Conservation (phyloP, 2,113 vertebrate species). For the Eclectus roratus region DNA sequence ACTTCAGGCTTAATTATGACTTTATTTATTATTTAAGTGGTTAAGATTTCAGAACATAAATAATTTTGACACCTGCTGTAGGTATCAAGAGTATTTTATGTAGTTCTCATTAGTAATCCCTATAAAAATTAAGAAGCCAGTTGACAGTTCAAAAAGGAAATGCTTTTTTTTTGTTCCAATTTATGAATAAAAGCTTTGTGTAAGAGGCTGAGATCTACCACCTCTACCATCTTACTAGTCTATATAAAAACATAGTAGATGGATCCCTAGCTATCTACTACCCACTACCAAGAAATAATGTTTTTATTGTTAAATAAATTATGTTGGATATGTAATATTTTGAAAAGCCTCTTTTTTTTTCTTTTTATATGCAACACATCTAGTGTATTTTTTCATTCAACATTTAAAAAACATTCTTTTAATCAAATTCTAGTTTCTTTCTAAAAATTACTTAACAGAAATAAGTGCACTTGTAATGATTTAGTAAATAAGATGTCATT, state of each 20-base stretch:
- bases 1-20: neutral
- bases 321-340: neutral
- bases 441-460: neutral
- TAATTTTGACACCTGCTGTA: neutral
- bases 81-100: neutral
- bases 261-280: slow-evolving; percentile 1
- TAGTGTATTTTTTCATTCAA: neutral
- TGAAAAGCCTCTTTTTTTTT: neutral
- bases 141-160: neutral
- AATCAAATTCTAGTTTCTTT: neutral
- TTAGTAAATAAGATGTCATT: neutral
- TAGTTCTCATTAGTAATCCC: neutral
- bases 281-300: neutral
- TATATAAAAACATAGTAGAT: neutral
- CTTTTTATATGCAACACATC: neutral
- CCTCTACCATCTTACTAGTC: neutral
- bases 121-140: neutral
- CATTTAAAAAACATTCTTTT: neutral
- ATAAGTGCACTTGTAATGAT: neutral
- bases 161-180: neutral
- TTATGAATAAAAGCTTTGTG: slow-evolving; percentile 28
- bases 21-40: neutral
- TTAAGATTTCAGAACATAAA: neutral
- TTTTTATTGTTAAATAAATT: slow-evolving; percentile 31
- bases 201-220: neutral